These are phyloP conservation scores for Bubo scandiacus DNA, from an alignment of 2,113 vertebrate species.

Conservation along the genomic window DNA sequence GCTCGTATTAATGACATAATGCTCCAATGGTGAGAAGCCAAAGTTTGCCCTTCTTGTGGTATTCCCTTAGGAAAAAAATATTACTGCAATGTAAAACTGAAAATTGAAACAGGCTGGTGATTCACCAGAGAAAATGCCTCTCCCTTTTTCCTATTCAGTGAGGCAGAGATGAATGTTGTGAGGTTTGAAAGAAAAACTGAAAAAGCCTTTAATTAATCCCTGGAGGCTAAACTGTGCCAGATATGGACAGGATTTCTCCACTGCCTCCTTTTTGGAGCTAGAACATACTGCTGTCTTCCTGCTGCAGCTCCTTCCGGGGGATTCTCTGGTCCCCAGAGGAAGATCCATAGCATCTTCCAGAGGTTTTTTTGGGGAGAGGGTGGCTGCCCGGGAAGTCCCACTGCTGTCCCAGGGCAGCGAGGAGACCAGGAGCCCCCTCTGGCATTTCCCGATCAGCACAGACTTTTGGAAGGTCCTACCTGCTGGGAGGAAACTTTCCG, in stretches of 20 bases:
- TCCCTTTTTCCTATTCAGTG: constrained; percentile 16
- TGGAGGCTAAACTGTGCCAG: constrained; percentile 19
- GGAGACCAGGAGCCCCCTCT: background rate
- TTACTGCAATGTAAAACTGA: constrained; percentile 16
- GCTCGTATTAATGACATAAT: background rate
- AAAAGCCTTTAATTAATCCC: constrained; percentile 63
- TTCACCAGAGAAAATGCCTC: constrained; percentile 42
- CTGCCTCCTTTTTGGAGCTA: background rate
- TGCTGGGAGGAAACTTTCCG: background rate
- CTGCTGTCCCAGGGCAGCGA: background rate
- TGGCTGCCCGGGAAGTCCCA: background rate
- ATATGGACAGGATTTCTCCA: constrained; percentile 33
- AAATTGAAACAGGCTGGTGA: constrained; percentile 47
- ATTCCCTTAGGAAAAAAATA: constrained; percentile 34
- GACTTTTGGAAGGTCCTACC: constrained; percentile 14
- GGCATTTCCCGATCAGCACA: background rate
- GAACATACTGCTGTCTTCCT: background rate
- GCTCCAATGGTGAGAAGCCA: background rate
- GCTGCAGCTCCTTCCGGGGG: background rate
- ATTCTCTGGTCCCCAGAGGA: background rate
- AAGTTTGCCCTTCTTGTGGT: constrained; percentile 33
- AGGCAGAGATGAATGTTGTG: constrained; percentile 11
- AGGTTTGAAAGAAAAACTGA: constrained; percentile 61
- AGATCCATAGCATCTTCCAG: background rate
- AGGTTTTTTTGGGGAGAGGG: background rate